Evolutionary conservation across 2,797 vertebrate genomes (phyloP), one percentile per base, ranked within the genome.

Genomic region (Sternotherus odoratus): DNA sequence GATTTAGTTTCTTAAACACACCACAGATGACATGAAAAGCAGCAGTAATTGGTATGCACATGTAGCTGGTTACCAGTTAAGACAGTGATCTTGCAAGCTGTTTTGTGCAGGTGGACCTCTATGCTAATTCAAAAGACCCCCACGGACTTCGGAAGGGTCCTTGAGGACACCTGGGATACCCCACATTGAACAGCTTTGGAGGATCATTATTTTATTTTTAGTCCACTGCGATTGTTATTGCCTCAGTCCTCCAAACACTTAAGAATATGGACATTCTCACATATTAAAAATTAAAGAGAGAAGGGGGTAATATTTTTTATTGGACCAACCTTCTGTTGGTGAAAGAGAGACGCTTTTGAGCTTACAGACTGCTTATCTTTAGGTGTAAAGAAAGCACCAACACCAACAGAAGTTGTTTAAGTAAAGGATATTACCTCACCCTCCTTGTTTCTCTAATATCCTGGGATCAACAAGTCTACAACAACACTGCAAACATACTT

Each of bases 61-160:
- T 57, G 56, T 26, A 57, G 56, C 86, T 75, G 33, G 79, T 87
- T 90, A 93, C 56, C 81, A 63, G 84, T 82, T 92, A 90, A 91
- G 5, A 4, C 8, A 6, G 6, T 1, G 2, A 21, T 90, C 63
- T 69, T 95, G 83, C 63, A 87, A 82, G 19, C 74, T 87, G 5
- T 1, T 93, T 4, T 39, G 16, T 94, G 74, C 30, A 94, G 7
- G 23, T 82, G 17, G 3, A 4, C 83, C 57, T 79, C 30, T 84
- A 83, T 85, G 11, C 85, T 89, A 46, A 78, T 8, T 5, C 46
- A 92, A 79, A 89, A 28, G 30, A 93, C 8, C 17, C 85, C 3
- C 6, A 51, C 2, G 5, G 50, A 88, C 85, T 93, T 92, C 86
- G 39, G 48, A 33, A 79, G 54, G 43, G 43, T 87, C 43, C 82